Evolutionary conservation across 2,797 vertebrate genomes (phyloP).

Genomic region (Dicrostonyx torquatus): DNA sequence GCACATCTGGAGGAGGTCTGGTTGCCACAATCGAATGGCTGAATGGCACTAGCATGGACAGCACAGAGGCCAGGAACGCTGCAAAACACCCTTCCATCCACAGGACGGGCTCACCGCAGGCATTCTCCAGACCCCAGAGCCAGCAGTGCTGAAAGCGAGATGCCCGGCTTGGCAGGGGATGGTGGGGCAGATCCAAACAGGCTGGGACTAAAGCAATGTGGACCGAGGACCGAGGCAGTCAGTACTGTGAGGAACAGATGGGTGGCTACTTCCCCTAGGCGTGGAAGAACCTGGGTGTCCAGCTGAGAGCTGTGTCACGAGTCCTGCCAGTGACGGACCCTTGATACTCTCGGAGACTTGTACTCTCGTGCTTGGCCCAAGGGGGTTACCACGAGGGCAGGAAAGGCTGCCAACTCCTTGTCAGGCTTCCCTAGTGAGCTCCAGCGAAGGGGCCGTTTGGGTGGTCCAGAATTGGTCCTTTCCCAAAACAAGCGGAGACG

Average conservation of each 20-base stretch:
- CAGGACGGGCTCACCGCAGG: background rate
- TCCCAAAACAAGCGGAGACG: conserved; percentile 66
- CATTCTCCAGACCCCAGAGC: background rate
- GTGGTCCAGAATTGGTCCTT: conserved; percentile 72
- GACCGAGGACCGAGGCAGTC: no score
- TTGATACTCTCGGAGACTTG: conserved; percentile 5
- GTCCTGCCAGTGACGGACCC: background rate
- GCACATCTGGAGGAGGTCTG: background rate
- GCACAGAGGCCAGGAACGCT: background rate
- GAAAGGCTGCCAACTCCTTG: conserved; percentile 64
- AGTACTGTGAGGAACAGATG: background rate
- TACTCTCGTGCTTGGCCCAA: conserved; percentile 42
- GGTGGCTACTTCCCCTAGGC: background rate
- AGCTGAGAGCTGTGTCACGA: background rate
- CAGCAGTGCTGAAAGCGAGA: background rate
- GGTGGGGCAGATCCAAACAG: accelerated
- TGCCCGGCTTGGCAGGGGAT: background rate
- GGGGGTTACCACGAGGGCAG: conserved; percentile 54
- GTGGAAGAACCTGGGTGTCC: background rate
- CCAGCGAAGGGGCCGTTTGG: conserved; percentile 48
- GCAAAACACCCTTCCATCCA: background rate
- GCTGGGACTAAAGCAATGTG: background rate
- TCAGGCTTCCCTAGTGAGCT: conserved; percentile 46
- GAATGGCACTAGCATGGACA: background rate
- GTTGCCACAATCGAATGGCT: background rate